Evolutionary conservation across 2,113 vertebrate species (phyloP).

Genomic region (Pelobates fuscus): DNA sequence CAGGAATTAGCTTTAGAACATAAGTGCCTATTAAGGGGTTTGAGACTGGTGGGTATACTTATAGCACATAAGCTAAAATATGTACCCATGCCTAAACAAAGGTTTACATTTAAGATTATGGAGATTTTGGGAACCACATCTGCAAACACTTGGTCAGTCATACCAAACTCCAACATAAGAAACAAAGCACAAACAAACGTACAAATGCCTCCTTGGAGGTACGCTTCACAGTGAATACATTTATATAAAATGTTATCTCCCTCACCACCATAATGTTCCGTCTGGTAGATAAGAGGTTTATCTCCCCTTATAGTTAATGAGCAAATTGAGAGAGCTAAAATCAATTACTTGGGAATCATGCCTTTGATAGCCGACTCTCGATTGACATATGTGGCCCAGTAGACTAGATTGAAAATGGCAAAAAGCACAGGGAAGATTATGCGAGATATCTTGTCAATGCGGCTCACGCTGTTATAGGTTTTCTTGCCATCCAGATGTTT

Average conservation of each 20-base stretch:
- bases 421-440: constrained; percentile 97
- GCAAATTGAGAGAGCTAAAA: neutral
- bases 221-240: constrained; percentile 34
- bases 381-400: constrained; percentile 98
- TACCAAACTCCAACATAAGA: too few species aligned
- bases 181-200: too few species aligned
- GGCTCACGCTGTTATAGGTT: constrained; percentile 98
- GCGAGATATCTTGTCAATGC: constrained; percentile 98
- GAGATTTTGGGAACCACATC: too few species aligned
- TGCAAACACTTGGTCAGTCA: too few species aligned
- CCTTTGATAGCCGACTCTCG: constrained; percentile 90
- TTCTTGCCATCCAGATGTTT: constrained; percentile 88
- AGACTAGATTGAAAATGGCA: constrained; percentile 97
- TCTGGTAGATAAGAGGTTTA: neutral
- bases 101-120: too few species aligned
- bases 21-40: too few species aligned
- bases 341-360: constrained; percentile 88
- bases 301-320: neutral
- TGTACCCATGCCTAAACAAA: too few species aligned
- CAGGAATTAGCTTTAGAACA: too few species aligned
- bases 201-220: neutral
- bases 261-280: neutral
- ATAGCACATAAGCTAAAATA: too few species aligned
- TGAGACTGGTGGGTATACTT: too few species aligned
- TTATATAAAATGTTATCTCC: constrained; percentile 2